Evolutionary conservation across 2,113 vertebrate species (phyloP).

Genomic region (Nibea albiflora): DNA sequence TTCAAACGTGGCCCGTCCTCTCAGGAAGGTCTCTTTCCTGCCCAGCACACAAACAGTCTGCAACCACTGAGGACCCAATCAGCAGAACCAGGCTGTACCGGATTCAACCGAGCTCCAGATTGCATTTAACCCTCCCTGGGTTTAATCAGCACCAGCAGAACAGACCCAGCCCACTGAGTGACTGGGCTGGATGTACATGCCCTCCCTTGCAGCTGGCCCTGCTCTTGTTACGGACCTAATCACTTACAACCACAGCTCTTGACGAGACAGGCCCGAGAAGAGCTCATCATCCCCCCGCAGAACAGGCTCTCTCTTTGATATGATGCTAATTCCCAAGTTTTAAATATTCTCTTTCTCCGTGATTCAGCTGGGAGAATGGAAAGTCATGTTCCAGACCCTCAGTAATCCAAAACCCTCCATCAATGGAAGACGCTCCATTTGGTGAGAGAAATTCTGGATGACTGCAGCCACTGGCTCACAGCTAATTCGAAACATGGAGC

Average conservation of each 20-base stretch:
- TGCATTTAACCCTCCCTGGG: slow-evolving; percentile 51
- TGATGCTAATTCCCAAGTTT: slow-evolving; percentile 48
- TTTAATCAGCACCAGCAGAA: slow-evolving; percentile 70
- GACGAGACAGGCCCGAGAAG: slow-evolving; percentile 23
- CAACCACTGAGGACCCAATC: slow-evolving; percentile 72
- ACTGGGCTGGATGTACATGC: slow-evolving; percentile 39
- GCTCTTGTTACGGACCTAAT: slow-evolving; percentile 62
- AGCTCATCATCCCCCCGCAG: slow-evolving; percentile 27
- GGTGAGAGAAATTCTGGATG: slow-evolving; percentile 32
- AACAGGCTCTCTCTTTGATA: slow-evolving; percentile 53
- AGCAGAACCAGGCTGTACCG: slow-evolving; percentile 46
- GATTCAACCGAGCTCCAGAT: slow-evolving; percentile 34
- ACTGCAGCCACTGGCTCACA: slow-evolving; percentile 27
- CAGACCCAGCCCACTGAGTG: slow-evolving; percentile 39
- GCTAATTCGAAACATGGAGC: slow-evolving; percentile 25
- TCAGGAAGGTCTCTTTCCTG: slow-evolving; percentile 38
- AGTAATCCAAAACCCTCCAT: slow-evolving; percentile 18
- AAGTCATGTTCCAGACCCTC: slow-evolving; percentile 17
- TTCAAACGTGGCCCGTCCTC: slow-evolving; percentile 63
- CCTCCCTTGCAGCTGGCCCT: slow-evolving; percentile 73
- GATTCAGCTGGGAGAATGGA: slow-evolving; percentile 25
- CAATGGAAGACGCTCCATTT: slow-evolving; percentile 23
- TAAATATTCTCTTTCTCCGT: slow-evolving; percentile 31
- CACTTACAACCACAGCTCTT: slow-evolving; percentile 54
- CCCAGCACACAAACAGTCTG: slow-evolving; percentile 40